Conservation (phyloP, 2,113 vertebrate genomes). For the Chrysemys picta region DNA sequence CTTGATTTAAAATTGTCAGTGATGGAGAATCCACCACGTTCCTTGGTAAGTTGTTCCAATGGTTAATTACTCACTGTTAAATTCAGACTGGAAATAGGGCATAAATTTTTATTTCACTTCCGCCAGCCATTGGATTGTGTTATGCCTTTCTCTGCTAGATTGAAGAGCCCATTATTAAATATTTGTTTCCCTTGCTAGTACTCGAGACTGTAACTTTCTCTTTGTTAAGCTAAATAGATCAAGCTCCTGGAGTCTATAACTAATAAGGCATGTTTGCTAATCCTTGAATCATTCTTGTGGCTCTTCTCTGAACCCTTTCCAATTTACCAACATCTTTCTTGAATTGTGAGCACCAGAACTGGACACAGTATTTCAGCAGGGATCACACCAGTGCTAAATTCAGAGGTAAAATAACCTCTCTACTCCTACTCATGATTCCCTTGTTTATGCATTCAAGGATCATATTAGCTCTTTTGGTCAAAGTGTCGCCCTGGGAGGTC, state of each 20-base stretch:
- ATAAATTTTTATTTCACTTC: not conserved
- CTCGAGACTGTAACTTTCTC: not conserved
- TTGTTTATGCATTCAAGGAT: no score
- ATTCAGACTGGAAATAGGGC: not conserved
- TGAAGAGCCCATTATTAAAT: not conserved
- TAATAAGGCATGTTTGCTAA: not conserved
- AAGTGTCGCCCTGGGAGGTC: no score
- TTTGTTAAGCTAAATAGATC: not conserved
- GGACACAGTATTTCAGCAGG: not conserved
- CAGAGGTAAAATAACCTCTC: no score
- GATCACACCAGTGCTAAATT: no score
- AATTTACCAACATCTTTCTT: not conserved
- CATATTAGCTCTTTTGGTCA: no score
- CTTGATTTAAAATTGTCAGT: not conserved
- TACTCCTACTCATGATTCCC: no score
- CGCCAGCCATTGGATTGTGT: not conserved
- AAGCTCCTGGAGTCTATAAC: not conserved
- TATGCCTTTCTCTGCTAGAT: not conserved
- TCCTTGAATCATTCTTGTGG: not conserved
- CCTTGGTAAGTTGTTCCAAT: not conserved
- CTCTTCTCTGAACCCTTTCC: not conserved
- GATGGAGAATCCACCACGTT: not conserved
- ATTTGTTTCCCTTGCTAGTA: not conserved
- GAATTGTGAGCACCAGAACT: not conserved
- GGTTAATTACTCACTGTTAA: not conserved